Conservation (phyloP, 2,888 invertebrate genomes). For the Orchesella flavescens region DNA sequence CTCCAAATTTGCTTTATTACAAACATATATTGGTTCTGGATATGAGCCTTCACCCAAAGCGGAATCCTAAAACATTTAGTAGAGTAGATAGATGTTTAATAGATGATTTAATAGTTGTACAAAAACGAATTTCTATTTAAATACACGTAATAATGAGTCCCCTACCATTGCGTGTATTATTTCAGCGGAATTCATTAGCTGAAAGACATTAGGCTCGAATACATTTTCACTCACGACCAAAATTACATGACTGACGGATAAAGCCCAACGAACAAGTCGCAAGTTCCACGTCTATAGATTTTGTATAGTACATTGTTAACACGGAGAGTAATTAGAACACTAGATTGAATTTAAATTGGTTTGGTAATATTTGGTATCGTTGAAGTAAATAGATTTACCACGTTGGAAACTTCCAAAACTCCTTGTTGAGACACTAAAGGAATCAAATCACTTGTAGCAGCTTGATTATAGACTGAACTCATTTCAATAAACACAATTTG, state of each 20-base stretch:
- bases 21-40: constrained; percentile 68
- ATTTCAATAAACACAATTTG: constrained; percentile 69
- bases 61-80: constrained; percentile 61
- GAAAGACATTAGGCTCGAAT: constrained; percentile 67
- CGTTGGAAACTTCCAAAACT: constrained; percentile 65
- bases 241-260: constrained; percentile 70
- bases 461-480: constrained; percentile 68
- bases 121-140: not conserved
- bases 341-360: too few species aligned
- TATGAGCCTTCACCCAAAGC: constrained; percentile 67
- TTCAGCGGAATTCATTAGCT: constrained; percentile 68
- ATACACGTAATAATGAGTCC: not conserved
- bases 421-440: constrained; percentile 57
- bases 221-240: constrained; percentile 66
- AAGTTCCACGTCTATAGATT: constrained; percentile 68
- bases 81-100: not conserved
- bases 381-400: constrained; percentile 64
- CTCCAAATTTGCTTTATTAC: constrained; percentile 67
- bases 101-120: not conserved
- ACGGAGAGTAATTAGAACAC: too few species aligned
- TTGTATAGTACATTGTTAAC: not conserved
- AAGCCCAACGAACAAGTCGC: constrained; percentile 70
- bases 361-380: too few species aligned
- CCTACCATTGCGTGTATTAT: constrained; percentile 69
- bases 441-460: constrained; percentile 67